Evolutionary conservation across 2,888 invertebrate species (phyloP).

Genomic region (Drosophila histrio): DNA sequence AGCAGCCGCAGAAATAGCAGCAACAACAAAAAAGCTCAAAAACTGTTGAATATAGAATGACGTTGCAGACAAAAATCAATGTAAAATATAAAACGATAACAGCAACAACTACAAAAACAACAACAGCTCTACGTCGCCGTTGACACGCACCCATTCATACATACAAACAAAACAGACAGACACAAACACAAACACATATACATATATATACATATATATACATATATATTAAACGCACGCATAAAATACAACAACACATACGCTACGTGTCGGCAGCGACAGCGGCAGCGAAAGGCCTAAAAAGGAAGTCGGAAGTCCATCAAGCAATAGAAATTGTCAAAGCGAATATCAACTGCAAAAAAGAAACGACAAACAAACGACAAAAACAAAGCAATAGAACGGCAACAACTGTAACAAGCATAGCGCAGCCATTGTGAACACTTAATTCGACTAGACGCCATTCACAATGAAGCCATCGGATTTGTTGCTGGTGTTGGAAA

Average conservation of each 20-base stretch:
- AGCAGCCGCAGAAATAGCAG: conserved; percentile 3
- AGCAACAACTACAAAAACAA: conserved; percentile 47
- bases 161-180: conserved; percentile 20
- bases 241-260: conserved; percentile 9
- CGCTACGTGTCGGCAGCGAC: not conserved
- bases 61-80: conserved; percentile 78
- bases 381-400: conserved; percentile 19
- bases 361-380: conserved; percentile 16
- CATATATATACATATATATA: conserved; percentile 16
- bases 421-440: conserved; percentile 4
- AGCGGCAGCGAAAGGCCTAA: conserved; percentile 1
- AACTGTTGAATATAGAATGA: conserved; percentile 82
- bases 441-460: conserved; percentile 5
- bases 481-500: conserved; percentile 80
- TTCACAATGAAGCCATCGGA: conserved; percentile 81
- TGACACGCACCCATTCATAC: conserved; percentile 43
- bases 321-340: conserved; percentile 27
- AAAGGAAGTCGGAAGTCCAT: conserved; percentile 22
- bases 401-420: not conserved
- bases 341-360: conserved; percentile 22
- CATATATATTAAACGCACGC: not conserved
- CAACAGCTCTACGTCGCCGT: conserved; percentile 41
- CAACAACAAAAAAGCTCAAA: conserved; percentile 40
- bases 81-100: conserved; percentile 69
- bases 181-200: conserved; percentile 12